Conservation (phyloP, 2,797 vertebrate genomes). For the Acanthornis magna region DNA sequence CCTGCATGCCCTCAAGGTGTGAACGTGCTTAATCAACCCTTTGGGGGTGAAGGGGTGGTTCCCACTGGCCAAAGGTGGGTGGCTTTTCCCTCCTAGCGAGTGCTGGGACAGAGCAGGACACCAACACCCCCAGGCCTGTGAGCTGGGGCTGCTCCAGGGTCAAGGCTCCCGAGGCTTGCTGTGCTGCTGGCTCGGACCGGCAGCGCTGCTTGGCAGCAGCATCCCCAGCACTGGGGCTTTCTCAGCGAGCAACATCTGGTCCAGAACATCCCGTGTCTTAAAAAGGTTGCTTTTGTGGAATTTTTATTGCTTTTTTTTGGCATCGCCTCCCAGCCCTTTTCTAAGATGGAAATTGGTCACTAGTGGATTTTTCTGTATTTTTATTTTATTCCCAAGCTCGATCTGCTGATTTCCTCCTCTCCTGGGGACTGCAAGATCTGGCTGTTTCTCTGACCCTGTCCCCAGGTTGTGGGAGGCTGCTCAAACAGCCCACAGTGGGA, state of each 20-base stretch:
- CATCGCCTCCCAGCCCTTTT: background rate
- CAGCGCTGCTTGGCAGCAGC: background rate
- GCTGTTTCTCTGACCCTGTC: background rate
- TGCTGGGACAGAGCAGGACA: background rate
- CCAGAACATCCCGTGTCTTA: background rate
- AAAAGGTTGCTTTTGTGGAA: slow-evolving; percentile 54
- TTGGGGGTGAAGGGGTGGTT: background rate
- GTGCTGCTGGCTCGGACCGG: background rate
- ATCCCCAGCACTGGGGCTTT: background rate
- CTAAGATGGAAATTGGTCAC: slow-evolving; percentile 34
- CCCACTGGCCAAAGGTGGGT: background rate
- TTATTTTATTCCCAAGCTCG: slow-evolving; percentile 19
- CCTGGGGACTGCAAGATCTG: background rate
- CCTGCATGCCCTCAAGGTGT: background rate
- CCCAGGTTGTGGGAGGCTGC: background rate
- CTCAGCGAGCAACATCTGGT: slow-evolving; percentile 34
- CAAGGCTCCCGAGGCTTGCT: background rate
- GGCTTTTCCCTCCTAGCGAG: background rate
- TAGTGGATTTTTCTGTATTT: slow-evolving; percentile 22
- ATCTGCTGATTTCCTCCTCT: background rate
- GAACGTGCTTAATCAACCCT: background rate
- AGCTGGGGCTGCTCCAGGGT: background rate
- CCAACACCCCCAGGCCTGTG: fast-evolving
- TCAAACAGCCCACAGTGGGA: background rate
- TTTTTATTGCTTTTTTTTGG: slow-evolving; percentile 62